Evolutionary conservation across 2,797 vertebrate species (phyloP).

Genomic region (Sebastes alutus): DNA sequence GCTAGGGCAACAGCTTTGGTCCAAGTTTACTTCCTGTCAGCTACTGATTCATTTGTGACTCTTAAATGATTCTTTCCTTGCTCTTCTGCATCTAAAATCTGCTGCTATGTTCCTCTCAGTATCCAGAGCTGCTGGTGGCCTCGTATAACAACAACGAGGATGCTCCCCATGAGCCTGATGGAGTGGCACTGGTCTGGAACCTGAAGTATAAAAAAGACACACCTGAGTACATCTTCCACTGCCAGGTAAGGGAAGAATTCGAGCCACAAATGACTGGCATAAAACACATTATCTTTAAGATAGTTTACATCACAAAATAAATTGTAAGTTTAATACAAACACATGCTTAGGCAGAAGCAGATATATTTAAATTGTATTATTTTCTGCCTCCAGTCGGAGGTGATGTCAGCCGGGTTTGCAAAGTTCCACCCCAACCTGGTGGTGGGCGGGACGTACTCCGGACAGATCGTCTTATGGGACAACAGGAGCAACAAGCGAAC

Average conservation of each 20-base stretch:
- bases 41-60: not conserved
- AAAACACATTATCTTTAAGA: not conserved
- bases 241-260: constrained; percentile 83
- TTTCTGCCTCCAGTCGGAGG: constrained; percentile 88
- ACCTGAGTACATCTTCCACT: constrained; percentile 98
- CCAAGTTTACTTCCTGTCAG: too few relatives aligned
- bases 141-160: constrained; percentile 99
- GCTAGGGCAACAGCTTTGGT: too few relatives aligned
- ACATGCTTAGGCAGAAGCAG: not conserved
- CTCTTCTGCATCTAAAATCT: not conserved
- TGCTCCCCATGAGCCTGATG: constrained; percentile 95
- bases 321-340: not conserved
- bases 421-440: constrained; percentile 98
- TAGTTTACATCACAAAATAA: not conserved
- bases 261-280: not conserved
- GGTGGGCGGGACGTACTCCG: constrained; percentile 97
- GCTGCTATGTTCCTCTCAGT: constrained; percentile 78
- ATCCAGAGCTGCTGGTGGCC: constrained; percentile 94
- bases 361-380: not conserved
- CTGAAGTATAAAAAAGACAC: constrained; percentile 98
- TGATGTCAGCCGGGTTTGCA: constrained; percentile 98
- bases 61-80: not conserved
- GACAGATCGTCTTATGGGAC: constrained; percentile 99
- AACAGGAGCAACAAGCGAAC: constrained; percentile 99
- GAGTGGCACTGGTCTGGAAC: constrained; percentile 98